These are phyloP conservation scores for Drosophila kikkawai DNA, from an alignment of 1,140 invertebrate genomes.

Conservation along the genomic window DNA sequence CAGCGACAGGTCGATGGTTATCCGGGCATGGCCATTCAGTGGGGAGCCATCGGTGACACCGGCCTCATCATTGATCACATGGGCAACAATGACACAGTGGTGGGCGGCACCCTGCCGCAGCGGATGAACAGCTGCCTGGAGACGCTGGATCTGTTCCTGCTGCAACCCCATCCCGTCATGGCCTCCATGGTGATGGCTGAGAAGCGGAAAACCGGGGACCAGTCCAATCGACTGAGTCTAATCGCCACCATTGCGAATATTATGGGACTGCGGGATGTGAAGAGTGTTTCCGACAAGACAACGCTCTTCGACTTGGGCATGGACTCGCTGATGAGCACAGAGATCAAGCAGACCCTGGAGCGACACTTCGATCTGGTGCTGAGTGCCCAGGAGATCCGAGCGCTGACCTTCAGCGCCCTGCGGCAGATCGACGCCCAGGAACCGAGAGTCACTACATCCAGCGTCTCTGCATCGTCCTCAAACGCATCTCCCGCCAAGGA, in stretches of 20 bases:
- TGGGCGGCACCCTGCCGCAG: conserved; percentile 97
- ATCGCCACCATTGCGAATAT: conserved; percentile 93
- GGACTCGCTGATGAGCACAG: conserved; percentile 99
- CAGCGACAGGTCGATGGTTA: conserved; percentile 91
- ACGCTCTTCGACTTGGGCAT: conserved; percentile 97
- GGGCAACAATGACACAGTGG: conserved; percentile 93
- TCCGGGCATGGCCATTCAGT: conserved; percentile 95
- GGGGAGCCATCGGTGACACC: conserved; percentile 99
- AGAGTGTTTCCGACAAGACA: conserved; percentile 89
- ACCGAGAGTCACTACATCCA: conserved; percentile 11
- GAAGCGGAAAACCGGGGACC: conserved; percentile 87
- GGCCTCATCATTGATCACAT: conserved; percentile 95
- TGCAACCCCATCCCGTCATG: conserved; percentile 93
- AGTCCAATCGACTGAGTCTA: conserved; percentile 86
- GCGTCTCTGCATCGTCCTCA: conserved; percentile 28
- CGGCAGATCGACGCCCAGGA: conserved; percentile 87
- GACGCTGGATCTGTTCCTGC: conserved; percentile 94
- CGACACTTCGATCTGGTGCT: conserved; percentile 95
- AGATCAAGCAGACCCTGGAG: conserved; percentile 98
- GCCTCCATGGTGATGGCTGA: conserved; percentile 94
- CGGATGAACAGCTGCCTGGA: conserved; percentile 94
- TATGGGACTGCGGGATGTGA: conserved; percentile 92
- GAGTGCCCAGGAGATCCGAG: conserved; percentile 94
- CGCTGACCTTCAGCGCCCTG: conserved; percentile 91
- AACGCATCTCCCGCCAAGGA: conserved; percentile 5